phyloP scores from a whole-genome alignment of 2,113 vertebrate species.

The Melanerpes formicivorus region DNA sequence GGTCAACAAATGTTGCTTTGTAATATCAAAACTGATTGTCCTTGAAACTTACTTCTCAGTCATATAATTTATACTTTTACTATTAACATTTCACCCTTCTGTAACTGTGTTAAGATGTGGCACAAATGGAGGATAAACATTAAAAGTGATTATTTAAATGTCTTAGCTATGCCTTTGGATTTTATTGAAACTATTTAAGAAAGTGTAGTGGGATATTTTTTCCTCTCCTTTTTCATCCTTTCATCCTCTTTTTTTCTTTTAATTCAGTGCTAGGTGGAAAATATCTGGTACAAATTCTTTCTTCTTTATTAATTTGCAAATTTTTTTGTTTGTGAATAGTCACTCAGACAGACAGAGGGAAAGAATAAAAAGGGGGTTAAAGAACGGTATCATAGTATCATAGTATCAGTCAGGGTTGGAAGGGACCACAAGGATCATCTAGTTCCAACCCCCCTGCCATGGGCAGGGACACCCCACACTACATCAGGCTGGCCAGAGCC shows the following conservation, averaged over 20 bases:
- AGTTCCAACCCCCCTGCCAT: too few relatives aligned
- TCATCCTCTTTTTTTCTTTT: not conserved
- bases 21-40: slow-evolving; percentile 13
- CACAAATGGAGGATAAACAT: slow-evolving; percentile 6
- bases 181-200: not conserved
- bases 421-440: too few relatives aligned
- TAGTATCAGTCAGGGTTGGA: too few relatives aligned
- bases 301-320: not conserved
- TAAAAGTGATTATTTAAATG: slow-evolving; percentile 16
- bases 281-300: not conserved
- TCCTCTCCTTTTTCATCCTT: too few relatives aligned
- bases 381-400: too few relatives aligned
- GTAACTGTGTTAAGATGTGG: not conserved
- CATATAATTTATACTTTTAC: not conserved
- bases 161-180: not conserved
- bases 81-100: not conserved
- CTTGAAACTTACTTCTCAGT: slow-evolving; percentile 33
- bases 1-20: not conserved
- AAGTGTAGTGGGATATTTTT: fast-evolving
- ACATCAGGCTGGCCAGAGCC: too few relatives aligned
- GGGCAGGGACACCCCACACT: too few relatives aligned
- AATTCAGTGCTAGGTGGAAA: not conserved
- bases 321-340: not conserved
- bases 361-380: not conserved
- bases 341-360: not conserved